Percentiles rank a stretch among this genome's conserved stretches.
phyloP scores from a whole-genome alignment of 1,140 invertebrate species.

The Tetraneura akinire region DNA sequence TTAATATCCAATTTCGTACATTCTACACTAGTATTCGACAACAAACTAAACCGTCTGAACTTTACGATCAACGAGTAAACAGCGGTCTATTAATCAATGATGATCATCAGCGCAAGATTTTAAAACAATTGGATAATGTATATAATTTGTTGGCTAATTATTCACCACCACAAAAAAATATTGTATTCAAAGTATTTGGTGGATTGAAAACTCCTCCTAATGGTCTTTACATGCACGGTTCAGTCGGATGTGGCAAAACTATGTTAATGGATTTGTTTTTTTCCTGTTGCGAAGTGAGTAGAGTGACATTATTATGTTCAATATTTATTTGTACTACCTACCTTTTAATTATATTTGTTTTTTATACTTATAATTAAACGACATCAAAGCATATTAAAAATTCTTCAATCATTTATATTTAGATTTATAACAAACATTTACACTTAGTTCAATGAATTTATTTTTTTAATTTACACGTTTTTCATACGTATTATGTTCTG shows the following conservation, averaged over 20 bases:
- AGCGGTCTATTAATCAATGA: slow-evolving; percentile 69
- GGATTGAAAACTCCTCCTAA: slow-evolving; percentile 64
- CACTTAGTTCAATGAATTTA: no score
- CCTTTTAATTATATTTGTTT: no score
- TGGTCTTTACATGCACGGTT: slow-evolving; percentile 81
- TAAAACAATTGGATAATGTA: slow-evolving; percentile 70
- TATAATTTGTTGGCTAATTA: slow-evolving; percentile 70
- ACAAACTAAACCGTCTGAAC: slow-evolving; percentile 24
- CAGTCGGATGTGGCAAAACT: slow-evolving; percentile 94
- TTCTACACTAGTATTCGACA: not conserved
- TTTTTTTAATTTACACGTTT: not conserved
- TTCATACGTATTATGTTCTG: slow-evolving; percentile 54
- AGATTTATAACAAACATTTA: no score
- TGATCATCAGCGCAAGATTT: slow-evolving; percentile 70
- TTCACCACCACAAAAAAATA: slow-evolving; percentile 60
- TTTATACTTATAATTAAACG: no score
- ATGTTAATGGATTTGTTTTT: slow-evolving; percentile 99
- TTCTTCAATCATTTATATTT: no score
- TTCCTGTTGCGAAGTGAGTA: slow-evolving; percentile 70
- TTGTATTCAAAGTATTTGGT: slow-evolving; percentile 60
- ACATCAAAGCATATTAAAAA: no score
- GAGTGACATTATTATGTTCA: no score
- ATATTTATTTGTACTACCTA: no score
- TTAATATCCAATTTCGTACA: not conserved
- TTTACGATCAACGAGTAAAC: slow-evolving; percentile 62